Percentiles rank a stretch among this genome's conserved stretches.
Conservation (phyloP, 2,797 vertebrate species). For the Forpus xanthops region DNA sequence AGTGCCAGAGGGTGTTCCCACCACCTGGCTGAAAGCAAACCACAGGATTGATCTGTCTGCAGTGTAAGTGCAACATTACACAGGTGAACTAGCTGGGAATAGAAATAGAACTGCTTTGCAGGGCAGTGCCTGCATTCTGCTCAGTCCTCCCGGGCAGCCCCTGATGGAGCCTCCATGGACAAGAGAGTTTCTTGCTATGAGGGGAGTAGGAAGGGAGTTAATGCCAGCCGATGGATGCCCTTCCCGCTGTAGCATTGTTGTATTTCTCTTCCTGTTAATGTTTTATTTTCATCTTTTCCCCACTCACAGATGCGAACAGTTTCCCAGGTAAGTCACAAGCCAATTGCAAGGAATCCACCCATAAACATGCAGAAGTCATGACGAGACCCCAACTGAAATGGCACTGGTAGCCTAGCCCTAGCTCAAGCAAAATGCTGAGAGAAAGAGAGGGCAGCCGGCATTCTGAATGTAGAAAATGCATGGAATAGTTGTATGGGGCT, state of each 20-base stretch:
- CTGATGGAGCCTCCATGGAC: neutral
- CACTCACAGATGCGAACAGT: neutral
- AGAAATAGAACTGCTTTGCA: conserved; percentile 20
- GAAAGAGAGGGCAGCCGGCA: neutral
- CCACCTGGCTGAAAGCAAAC: conserved; percentile 62
- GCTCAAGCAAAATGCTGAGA: neutral
- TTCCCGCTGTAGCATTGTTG: neutral
- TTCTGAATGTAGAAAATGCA: neutral
- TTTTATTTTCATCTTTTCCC: neutral
- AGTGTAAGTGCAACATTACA: conserved; percentile 55
- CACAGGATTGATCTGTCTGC: conserved; percentile 67
- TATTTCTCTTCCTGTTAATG: neutral
- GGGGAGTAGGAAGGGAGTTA: neutral
- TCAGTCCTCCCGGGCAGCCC: neutral
- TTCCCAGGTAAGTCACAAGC: neutral
- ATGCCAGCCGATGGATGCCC: neutral
- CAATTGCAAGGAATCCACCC: neutral
- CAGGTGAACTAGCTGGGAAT: conserved; percentile 45
- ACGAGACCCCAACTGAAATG: neutral
- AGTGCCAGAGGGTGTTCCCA: conserved; percentile 67
- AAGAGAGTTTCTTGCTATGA: neutral
- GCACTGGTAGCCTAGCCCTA: neutral
- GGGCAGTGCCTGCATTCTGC: neutral
- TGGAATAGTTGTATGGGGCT: neutral
- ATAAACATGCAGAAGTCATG: neutral